Conservation (phyloP, 1,140 invertebrate genomes). For the Ephestia elutella region DNA sequence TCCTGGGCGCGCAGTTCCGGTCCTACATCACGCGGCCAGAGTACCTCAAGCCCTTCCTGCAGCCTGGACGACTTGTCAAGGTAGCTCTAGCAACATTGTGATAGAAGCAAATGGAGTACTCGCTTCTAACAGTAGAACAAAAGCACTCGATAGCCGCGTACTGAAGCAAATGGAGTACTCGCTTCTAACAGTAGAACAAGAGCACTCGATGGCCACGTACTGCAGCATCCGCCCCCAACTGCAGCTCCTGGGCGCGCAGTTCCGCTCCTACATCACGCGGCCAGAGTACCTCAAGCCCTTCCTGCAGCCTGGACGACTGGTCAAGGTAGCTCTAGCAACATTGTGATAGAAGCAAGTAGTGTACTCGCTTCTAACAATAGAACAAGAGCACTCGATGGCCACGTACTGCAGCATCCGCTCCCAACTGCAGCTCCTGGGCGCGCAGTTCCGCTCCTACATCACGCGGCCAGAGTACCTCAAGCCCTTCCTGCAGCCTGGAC, state of each 20-base stretch:
- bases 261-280: conserved; percentile 86
- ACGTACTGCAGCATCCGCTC: conserved; percentile 90
- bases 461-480: conserved; percentile 91
- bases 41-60: too few relatives aligned
- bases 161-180: conserved; percentile 81
- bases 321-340: conserved; percentile 85
- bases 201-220: conserved; percentile 87
- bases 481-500: conserved; percentile 95
- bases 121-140: too few relatives aligned
- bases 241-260: conserved; percentile 82
- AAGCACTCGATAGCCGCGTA: too few relatives aligned
- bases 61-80: too few relatives aligned
- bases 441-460: conserved; percentile 85
- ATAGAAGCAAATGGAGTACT: too few relatives aligned
- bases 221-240: conserved; percentile 90
- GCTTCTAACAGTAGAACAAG: conserved; percentile 79
- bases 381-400: conserved; percentile 85
- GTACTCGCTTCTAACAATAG: conserved; percentile 78
- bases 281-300: conserved; percentile 95
- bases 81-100: too few relatives aligned
- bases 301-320: conserved; percentile 92
- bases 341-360: conserved; percentile 81
- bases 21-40: too few relatives aligned
- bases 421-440: conserved; percentile 84
- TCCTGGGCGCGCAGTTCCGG: too few relatives aligned